These are phyloP conservation scores for Acanthornis magna DNA, from an alignment of 2,797 vertebrate species.

Conservation along the genomic window DNA sequence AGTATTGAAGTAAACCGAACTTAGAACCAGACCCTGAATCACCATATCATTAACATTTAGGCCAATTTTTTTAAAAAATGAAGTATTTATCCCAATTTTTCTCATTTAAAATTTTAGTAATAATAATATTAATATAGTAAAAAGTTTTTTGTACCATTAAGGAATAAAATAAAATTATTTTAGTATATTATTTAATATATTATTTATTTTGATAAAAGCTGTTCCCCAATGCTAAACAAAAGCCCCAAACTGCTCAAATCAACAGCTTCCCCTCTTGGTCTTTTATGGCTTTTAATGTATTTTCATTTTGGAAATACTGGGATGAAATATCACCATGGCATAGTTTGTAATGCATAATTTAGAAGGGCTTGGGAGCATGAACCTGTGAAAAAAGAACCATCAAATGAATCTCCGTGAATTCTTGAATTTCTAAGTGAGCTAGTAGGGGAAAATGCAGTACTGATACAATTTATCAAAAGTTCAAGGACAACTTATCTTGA, in stretches of 20 bases:
- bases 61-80: fast-evolving
- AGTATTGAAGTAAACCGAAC: not conserved
- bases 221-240: not conserved
- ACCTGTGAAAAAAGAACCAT: not conserved
- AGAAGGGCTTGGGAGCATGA: not conserved
- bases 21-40: not conserved
- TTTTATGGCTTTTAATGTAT: not conserved
- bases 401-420: not conserved
- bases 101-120: not conserved
- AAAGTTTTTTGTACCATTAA: not conserved
- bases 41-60: not conserved
- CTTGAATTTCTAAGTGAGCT: not conserved
- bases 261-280: not conserved
- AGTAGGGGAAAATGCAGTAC: not conserved
- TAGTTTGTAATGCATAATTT: constrained; percentile 3
- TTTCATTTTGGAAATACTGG: not conserved
- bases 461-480: constrained; percentile 19
- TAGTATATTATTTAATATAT: not conserved
- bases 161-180: not conserved
- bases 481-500: not conserved
- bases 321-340: not conserved
- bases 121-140: not conserved
- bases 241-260: not conserved
- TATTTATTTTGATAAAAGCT: not conserved
- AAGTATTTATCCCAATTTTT: not conserved